Conservation (phyloP, 2,888 invertebrate species). For the Holacanthella duospinosa region DNA sequence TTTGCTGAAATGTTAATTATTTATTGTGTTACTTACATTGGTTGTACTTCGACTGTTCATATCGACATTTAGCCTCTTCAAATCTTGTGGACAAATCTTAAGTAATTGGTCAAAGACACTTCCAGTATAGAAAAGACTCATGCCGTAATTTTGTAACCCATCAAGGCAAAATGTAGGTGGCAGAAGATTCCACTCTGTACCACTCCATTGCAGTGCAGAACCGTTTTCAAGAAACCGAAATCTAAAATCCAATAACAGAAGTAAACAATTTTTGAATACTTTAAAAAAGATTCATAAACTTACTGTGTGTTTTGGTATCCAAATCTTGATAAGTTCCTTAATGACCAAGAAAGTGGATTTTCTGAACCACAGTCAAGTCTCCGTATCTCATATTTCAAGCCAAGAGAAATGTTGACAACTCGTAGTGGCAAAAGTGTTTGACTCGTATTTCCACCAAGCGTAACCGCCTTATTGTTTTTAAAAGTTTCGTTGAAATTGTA, state of each 20-base stretch:
- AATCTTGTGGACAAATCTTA: neutral
- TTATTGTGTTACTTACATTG: neutral
- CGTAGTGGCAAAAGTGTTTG: neutral
- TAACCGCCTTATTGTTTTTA: too few species aligned
- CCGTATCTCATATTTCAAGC: neutral
- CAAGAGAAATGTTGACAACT: neutral
- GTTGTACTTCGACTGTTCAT: neutral
- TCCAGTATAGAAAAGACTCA: neutral
- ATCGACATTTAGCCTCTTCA: neutral
- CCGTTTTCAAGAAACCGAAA: neutral
- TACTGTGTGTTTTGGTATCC: neutral
- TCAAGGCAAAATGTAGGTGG: neutral
- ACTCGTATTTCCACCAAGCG: too few species aligned
- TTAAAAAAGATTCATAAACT: neutral
- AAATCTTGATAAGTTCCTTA: neutral
- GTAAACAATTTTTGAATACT: neutral
- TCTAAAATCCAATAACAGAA: neutral
- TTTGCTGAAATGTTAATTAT: too few species aligned
- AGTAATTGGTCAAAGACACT: neutral
- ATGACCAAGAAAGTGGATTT: neutral
- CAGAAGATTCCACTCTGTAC: neutral
- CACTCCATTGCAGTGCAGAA: neutral
- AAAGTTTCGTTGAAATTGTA: neutral
- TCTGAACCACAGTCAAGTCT: neutral
- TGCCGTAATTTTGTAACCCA: neutral